Percentiles rank a stretch among this genome's conserved stretches.
Evolutionary conservation across 1,140 invertebrate genomes (phyloP).

Genomic region (Brachionus sp.): DNA sequence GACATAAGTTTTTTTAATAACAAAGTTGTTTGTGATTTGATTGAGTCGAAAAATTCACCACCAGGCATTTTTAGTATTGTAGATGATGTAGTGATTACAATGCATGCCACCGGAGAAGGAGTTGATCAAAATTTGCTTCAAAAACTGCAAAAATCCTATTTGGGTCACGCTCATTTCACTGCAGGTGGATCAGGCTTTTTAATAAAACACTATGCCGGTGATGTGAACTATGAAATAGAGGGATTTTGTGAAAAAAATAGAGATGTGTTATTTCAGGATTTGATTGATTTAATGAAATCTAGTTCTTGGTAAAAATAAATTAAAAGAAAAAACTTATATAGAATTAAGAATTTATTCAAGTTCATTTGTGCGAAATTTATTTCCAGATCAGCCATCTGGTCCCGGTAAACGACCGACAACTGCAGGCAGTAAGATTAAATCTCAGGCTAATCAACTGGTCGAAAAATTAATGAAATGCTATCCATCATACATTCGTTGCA

Average conservation of each 20-base stretch:
- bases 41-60: constrained; percentile 62
- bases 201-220: constrained; percentile 72
- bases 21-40: constrained; percentile 70
- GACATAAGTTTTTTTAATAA: constrained; percentile 76
- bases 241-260: constrained; percentile 74
- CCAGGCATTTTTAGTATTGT: constrained; percentile 62
- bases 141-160: constrained; percentile 64
- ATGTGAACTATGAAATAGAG: constrained; percentile 52
- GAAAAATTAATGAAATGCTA: constrained; percentile 70
- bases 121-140: constrained; percentile 64
- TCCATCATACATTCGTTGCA: constrained; percentile 71
- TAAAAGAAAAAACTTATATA: neutral
- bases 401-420: constrained; percentile 15
- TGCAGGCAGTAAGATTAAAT: constrained; percentile 50
- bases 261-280: constrained; percentile 70
- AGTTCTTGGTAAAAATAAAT: constrained; percentile 65
- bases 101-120: constrained; percentile 69
- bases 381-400: constrained; percentile 24
- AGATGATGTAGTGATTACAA: constrained; percentile 72
- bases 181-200: constrained; percentile 65
- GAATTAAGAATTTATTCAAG: neutral
- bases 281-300: constrained; percentile 71
- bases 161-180: constrained; percentile 66
- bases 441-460: constrained; percentile 70
- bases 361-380: constrained; percentile 32